These are phyloP conservation scores for Scomber colias DNA, from an alignment of 2,113 vertebrate species.

Conservation along the genomic window DNA sequence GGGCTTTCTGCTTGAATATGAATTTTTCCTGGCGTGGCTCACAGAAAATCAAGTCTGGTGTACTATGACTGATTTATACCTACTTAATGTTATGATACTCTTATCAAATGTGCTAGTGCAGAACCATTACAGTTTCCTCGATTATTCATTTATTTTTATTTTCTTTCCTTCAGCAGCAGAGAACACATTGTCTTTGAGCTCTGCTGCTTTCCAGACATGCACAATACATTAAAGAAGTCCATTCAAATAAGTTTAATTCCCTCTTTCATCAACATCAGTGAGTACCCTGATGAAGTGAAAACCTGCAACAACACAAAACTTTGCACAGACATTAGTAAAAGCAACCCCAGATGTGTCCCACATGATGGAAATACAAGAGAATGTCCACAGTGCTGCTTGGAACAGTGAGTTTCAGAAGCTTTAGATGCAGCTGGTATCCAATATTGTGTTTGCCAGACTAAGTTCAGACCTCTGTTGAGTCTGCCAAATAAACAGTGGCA, in stretches of 20 bases:
- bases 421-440: not conserved
- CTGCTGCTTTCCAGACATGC: not conserved
- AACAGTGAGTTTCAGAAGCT: not conserved
- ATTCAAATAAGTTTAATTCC: not conserved
- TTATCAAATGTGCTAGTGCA: not conserved
- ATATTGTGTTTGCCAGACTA: not conserved
- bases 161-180: not conserved
- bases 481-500: constrained; percentile 1
- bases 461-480: not conserved
- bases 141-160: too few species aligned
- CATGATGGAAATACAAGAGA: not conserved
- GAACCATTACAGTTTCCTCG: not conserved
- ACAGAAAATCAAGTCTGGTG: not conserved
- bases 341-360: not conserved
- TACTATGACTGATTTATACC: not conserved
- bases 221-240: not conserved
- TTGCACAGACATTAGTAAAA: not conserved
- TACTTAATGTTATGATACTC: not conserved
- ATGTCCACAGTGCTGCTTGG: not conserved
- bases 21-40: not conserved
- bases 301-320: not conserved
- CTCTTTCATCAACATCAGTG: not conserved
- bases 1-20: too few species aligned
- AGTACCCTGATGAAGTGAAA: not conserved
- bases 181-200: not conserved